These are phyloP conservation scores for Archilochus colubris DNA, from an alignment of 2,113 vertebrate genomes.

Conservation along the genomic window DNA sequence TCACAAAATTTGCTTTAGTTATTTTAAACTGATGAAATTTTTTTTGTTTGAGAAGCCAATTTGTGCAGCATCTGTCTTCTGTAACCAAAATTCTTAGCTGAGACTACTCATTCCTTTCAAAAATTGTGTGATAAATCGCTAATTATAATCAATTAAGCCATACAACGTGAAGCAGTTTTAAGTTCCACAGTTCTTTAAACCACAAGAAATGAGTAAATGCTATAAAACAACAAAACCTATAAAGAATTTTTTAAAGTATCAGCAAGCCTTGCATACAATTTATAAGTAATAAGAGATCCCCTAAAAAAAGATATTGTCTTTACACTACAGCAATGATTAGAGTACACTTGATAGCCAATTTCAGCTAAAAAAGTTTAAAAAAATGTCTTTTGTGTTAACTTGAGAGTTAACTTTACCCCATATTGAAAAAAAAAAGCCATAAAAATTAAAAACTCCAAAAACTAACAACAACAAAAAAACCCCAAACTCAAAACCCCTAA, in stretches of 20 bases:
- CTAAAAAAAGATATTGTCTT: background rate
- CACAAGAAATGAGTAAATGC: background rate
- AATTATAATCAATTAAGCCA: slow-evolving; percentile 32
- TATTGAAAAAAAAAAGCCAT: background rate
- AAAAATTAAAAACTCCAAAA: background rate
- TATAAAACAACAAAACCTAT: background rate
- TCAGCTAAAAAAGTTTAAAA: background rate
- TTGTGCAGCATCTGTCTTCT: background rate
- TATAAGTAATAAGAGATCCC: background rate
- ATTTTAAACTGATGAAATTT: background rate
- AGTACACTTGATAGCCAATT: background rate
- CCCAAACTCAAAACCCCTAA: too few relatives aligned
- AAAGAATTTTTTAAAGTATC: background rate
- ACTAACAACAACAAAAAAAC: too few relatives aligned
- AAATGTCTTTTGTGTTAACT: background rate
- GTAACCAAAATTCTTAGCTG: background rate
- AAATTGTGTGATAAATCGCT: background rate
- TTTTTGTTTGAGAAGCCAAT: background rate
- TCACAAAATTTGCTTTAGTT: background rate
- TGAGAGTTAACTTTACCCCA: background rate
- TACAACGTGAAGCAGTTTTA: background rate
- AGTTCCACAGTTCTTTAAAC: background rate
- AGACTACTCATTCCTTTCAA: background rate
- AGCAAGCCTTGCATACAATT: background rate
- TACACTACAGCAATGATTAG: background rate